Evolutionary conservation across 35 echinoderm and acorn worm genomes (phyloP).

Genomic region (Hemicentrotus pulcherrimus): DNA sequence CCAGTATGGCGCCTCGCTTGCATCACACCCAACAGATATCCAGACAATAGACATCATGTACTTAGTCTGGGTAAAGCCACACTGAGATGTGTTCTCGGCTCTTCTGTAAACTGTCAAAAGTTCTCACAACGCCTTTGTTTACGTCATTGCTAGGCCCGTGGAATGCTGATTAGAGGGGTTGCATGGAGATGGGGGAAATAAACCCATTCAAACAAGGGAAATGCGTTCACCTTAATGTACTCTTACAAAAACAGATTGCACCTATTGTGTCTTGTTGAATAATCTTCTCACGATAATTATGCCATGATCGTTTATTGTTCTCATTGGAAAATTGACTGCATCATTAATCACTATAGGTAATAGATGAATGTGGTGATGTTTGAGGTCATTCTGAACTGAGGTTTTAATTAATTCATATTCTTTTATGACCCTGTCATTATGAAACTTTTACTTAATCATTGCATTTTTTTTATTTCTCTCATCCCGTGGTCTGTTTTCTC

Average conservation of each 20-base stretch:
- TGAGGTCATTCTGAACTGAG: background rate
- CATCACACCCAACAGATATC: background rate
- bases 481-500: no score
- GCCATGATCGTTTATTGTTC: background rate
- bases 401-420: no score
- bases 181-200: background rate
- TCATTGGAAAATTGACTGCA: background rate
- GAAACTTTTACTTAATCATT: no score
- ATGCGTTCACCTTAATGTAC: background rate
- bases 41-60: constrained; percentile 9
- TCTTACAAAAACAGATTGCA: background rate
- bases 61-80: constrained; percentile 23
- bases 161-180: background rate
- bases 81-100: background rate
- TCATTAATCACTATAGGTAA: background rate
- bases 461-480: no score
- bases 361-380: background rate
- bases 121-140: background rate
- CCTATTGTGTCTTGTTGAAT: background rate
- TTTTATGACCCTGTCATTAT: no score
- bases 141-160: background rate
- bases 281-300: background rate
- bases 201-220: background rate
- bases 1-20: constrained; percentile 13
- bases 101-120: constrained; percentile 7